Base-by-base conservation (phyloP, 2,888 invertebrate genomes). In the Ceraclea dissimilis region DNA sequence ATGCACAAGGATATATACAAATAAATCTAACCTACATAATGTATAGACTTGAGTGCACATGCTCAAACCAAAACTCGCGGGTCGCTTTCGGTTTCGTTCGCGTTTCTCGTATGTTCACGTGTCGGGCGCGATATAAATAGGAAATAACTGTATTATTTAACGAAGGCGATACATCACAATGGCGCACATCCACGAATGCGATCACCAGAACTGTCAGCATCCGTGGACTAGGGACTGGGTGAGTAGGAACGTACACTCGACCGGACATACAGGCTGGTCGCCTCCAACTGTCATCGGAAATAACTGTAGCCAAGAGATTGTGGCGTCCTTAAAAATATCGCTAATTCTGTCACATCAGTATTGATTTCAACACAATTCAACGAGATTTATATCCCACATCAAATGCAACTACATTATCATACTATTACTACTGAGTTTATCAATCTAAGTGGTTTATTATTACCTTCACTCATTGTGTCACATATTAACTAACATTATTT, bases 321-420 rank as follows among this genome's bases (percentile, higher is more conserved):
- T 20, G 39, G 46, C 33, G 54, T 54, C 44, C 54, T 50, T 21
- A 20, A n/a, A 26, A 51, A 16, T 21, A 48, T 39, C n/a, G 39
- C 57, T 56, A 56, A 60, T 49, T 57, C 52, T 46, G 58, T 52
- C 56, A 56, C 52, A 34, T 31, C 39, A 39, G 58, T 55, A 54
- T 54, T 52, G 57, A 57, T 54, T 55, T 49, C 57, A 54, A 52
- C 33, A 43, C 49, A 39, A 26, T 26, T 26, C 10, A 26, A 26
- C 4, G 10, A 4, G 26, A 26, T 26, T 26, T 26, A 10, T 26
- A 26, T 26, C 26, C n/a, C n/a, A 10, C 26, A 26, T 26, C 26
- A 26, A 26, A 26, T 26, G 26, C 26, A 26, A 26, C 26, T 6
- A 26, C 26, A 26, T 26, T n/a, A n/a, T n/a, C n/a, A n/a, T n/a